Percentiles rank a stretch among this genome's conserved stretches.
phyloP scores from a whole-genome alignment of 2,888 invertebrate species.

The Apamea sordens region DNA sequence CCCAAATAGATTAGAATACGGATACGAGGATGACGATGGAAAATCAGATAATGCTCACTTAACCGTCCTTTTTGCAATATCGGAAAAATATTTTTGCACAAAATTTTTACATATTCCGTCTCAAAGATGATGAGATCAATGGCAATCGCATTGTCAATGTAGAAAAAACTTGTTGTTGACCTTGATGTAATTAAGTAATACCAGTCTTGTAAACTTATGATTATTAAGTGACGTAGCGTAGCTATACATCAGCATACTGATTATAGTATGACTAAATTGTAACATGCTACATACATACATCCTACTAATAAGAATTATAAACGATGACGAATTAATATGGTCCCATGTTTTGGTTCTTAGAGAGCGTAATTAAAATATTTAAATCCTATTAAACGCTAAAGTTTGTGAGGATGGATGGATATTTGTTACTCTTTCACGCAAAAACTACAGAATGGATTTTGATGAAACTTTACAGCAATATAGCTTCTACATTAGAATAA shows the following conservation, averaged over 20 bases:
- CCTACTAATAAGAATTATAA: too few species aligned
- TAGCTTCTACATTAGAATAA: too few species aligned
- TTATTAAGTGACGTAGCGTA: slow-evolving; percentile 8
- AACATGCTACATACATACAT: too few species aligned
- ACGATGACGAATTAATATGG: too few species aligned
- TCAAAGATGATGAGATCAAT: slow-evolving; percentile 17
- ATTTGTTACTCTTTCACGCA: too few species aligned
- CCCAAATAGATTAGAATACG: too few species aligned
- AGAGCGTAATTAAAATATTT: too few species aligned
- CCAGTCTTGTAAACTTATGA: slow-evolving; percentile 7
- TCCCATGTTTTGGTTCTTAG: too few species aligned
- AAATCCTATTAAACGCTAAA: too few species aligned
- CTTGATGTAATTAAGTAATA: slow-evolving; percentile 34
- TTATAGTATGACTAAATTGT: not conserved
- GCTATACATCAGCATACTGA: not conserved
- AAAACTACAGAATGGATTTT: too few species aligned
- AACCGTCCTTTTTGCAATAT: not conserved
- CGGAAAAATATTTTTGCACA: not conserved
- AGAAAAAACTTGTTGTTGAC: slow-evolving; percentile 33
- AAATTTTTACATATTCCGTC: not conserved
- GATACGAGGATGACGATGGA: not conserved
- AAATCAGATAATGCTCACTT: not conserved
- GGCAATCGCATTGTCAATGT: not conserved
- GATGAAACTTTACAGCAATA: too few species aligned
- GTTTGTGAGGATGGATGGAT: too few species aligned